phyloP scores from a whole-genome alignment of 2,888 invertebrate species.

The Campaea margaritaria region DNA sequence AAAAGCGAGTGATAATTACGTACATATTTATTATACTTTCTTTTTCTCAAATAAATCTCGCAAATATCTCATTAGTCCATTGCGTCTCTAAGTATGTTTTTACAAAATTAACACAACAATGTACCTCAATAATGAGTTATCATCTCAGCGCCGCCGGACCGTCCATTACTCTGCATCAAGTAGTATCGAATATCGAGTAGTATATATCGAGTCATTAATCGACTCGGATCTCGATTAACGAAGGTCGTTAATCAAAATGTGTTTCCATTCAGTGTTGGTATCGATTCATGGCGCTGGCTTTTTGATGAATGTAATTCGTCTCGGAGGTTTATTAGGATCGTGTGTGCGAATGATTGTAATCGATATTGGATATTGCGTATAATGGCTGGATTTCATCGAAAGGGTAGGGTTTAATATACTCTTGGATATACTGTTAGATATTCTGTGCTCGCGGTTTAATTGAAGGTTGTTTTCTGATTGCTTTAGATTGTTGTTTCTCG shows the following conservation, averaged over 20 bases:
- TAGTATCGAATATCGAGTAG: slow-evolving; percentile 39
- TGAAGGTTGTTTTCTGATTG: not conserved
- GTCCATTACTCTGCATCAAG: slow-evolving; percentile 49
- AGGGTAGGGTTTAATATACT: not conserved
- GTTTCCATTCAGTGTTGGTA: slow-evolving; percentile 43
- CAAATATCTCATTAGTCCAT: no score
- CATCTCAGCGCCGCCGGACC: slow-evolving; percentile 25
- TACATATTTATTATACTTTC: no score
- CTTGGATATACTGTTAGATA: no score
- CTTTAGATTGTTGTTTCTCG: no score
- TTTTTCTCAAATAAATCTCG: no score
- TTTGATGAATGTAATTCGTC: slow-evolving; percentile 37
- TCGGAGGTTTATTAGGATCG: slow-evolving; percentile 27
- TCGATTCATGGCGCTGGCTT: slow-evolving; percentile 38
- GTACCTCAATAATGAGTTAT: slow-evolving; percentile 20
- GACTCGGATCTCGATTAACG: slow-evolving; percentile 49
- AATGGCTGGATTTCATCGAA: not conserved
- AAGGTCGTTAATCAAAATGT: slow-evolving; percentile 54
- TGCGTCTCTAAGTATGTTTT: not conserved
- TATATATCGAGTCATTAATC: slow-evolving; percentile 46
- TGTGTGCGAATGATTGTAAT: slow-evolving; percentile 27
- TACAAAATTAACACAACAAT: slow-evolving; percentile 29
- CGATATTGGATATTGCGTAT: slow-evolving; percentile 12
- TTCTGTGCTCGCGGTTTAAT: not conserved
- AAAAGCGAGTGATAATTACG: no score